These are phyloP conservation scores for Yponomeuta cagnagella DNA, from an alignment of 2,888 invertebrate species.

Conservation along the genomic window DNA sequence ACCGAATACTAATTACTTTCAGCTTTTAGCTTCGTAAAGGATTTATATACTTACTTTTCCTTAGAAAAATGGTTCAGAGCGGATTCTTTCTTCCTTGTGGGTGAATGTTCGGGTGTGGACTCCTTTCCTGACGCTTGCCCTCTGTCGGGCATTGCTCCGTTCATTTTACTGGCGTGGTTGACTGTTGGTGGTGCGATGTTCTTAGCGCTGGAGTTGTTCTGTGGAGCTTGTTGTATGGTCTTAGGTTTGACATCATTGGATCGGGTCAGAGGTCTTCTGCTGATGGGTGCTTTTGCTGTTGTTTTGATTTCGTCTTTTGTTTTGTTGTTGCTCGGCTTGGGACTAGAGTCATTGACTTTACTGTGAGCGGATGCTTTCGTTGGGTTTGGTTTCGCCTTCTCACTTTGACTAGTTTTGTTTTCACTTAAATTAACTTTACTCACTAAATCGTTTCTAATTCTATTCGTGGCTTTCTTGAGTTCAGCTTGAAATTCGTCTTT, in stretches of 20 bases:
- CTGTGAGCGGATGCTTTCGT: slow-evolving; percentile 53
- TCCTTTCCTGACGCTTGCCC: slow-evolving; percentile 79
- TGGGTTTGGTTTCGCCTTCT: slow-evolving; percentile 60
- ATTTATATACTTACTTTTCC: slow-evolving; percentile 45
- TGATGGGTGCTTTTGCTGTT: slow-evolving; percentile 36
- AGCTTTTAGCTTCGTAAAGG: neutral
- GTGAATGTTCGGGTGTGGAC: slow-evolving; percentile 77
- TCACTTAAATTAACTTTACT: slow-evolving; percentile 64
- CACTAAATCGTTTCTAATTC: slow-evolving; percentile 66
- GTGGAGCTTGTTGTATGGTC: slow-evolving; percentile 26
- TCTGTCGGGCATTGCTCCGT: slow-evolving; percentile 56
- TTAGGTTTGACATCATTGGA: slow-evolving; percentile 50
- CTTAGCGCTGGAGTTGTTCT: slow-evolving; percentile 35
- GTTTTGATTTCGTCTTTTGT: slow-evolving; percentile 29
- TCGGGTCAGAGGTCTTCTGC: slow-evolving; percentile 50
- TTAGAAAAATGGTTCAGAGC: slow-evolving; percentile 29
- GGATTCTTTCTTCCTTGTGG: slow-evolving; percentile 54
- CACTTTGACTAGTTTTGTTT: slow-evolving; percentile 67
- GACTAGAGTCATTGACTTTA: slow-evolving; percentile 73
- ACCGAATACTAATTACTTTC: neutral
- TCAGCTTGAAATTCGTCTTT: slow-evolving; percentile 74
- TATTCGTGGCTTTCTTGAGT: slow-evolving; percentile 70
- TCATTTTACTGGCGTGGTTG: slow-evolving; percentile 50
- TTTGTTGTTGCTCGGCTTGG: slow-evolving; percentile 36
- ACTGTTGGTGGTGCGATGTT: slow-evolving; percentile 26